Base-by-base conservation (phyloP, 2,888 invertebrate species). In the Machimus atricapillus region DNA sequence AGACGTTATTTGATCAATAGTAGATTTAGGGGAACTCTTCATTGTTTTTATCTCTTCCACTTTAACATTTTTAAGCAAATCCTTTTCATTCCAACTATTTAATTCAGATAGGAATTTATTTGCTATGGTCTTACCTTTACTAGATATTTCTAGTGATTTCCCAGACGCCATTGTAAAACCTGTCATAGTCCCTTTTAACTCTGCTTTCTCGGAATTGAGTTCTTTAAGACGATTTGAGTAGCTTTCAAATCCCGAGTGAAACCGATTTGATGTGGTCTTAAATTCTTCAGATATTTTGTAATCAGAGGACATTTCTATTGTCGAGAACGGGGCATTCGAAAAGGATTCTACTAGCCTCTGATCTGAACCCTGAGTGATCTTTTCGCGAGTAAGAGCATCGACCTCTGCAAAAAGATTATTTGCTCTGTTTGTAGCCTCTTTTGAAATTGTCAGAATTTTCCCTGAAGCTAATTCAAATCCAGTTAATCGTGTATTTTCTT, bases 401-500 rank as follows among this genome's bases (percentile, higher is more conserved):
- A 87, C 88, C 89, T 91, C 89, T 86, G 91, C 86, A 88, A 91
- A 91, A 1, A 93, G 87, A 14, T 90, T 90, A 89, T 90, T 91
- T 16, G 91, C 90, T 89, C 89, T 91, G n/a, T 87, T 87, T 9
- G 91, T 19, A 2, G 91, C 91, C 83, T 90, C 87, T 52, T 91
- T 90, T 0, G 93, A 92, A 87, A 93, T 90, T 19, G 88, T 86
- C 34, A 93, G 91, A 9, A 89, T 87, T 89, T 92, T 93, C 76
- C 93, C 93, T 89, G 90, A 91, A 31, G 91, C 92, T 8, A 91
- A 91, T 88, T 90, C 90, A 88, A 92, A 92, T 66, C 91, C 91
- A 66, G 66, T 27, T 1, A 66, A 23, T 19, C 2, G 4, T 66
- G 7, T 3, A 27, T 0, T 66, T 12, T 27, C 19, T 9, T 66